Conservation (phyloP, 2,888 invertebrate species). For the Monoplex corrugatus region DNA sequence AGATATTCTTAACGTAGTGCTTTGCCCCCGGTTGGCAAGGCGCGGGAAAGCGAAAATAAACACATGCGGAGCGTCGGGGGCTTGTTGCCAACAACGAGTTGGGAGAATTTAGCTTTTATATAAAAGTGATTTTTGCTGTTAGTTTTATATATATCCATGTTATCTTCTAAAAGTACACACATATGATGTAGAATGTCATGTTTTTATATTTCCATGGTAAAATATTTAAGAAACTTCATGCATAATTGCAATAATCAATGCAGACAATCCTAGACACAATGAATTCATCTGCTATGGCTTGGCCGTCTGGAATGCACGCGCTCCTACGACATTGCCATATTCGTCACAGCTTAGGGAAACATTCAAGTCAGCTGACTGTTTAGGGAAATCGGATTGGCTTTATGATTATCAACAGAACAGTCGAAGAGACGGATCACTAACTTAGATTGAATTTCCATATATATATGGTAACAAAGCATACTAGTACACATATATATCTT, state of each 20-base stretch:
- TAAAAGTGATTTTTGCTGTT: not conserved
- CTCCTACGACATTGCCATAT: constrained; percentile 76
- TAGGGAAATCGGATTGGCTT: constrained; percentile 48
- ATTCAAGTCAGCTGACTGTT: constrained; percentile 56
- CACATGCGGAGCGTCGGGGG: constrained; percentile 77
- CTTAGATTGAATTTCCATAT: too few relatives aligned
- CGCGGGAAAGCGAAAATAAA: constrained; percentile 79
- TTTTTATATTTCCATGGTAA: not conserved
- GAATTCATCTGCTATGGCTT: constrained; percentile 4
- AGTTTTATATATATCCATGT: not conserved
- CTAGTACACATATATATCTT: too few relatives aligned
- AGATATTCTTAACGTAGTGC: constrained; percentile 61
- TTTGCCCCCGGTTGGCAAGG: constrained; percentile 74
- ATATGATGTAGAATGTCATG: not conserved
- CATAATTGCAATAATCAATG: not conserved
- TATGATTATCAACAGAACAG: constrained; percentile 12
- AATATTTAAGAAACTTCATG: not conserved
- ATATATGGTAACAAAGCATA: too few relatives aligned
- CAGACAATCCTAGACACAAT: constrained; percentile 37
- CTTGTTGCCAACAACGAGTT: constrained; percentile 65
- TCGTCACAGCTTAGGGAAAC: constrained; percentile 59
- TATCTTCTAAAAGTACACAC: not conserved
- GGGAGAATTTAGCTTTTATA: constrained; percentile 70
- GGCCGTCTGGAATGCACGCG: constrained; percentile 77
- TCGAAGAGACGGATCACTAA: constrained; percentile 32